A percentile compares a stretch with the other conserved stretches of the same genome.
phyloP scores from a whole-genome alignment of 2,113 vertebrate species.

The Amphilophus citrinellus region DNA sequence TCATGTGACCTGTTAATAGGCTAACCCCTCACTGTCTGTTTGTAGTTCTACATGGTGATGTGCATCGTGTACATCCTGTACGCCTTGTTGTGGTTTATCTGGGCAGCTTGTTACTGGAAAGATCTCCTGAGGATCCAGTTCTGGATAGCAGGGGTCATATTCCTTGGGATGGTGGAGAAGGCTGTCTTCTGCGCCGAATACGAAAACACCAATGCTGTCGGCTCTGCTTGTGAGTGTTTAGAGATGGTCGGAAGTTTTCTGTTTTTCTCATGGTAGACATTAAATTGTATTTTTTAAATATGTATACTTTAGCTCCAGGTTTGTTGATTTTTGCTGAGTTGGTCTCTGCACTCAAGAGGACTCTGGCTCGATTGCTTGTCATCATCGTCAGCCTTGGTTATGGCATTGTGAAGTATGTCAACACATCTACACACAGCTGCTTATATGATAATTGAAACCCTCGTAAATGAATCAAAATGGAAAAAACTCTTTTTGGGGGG shows the following conservation, averaged over 20 bases:
- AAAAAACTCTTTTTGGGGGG: not conserved
- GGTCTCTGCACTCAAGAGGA: conserved; percentile 88
- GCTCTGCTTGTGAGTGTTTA: conserved; percentile 84
- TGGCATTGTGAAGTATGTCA: conserved; percentile 90
- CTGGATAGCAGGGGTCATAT: conserved; percentile 92
- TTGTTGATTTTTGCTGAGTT: conserved; percentile 88
- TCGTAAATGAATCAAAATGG: not conserved
- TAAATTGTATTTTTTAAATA: not conserved
- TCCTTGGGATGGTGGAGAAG: conserved; percentile 92
- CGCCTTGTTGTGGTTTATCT: conserved; percentile 87
- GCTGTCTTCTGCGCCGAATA: conserved; percentile 91
- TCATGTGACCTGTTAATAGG: conserved; percentile 7
- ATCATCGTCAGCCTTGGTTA: conserved; percentile 92
- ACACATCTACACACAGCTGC: not conserved
- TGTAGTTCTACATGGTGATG: conserved; percentile 92
- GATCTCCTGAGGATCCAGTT: conserved; percentile 92
- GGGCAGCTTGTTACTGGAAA: conserved; percentile 92
- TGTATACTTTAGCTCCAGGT: conserved; percentile 76
- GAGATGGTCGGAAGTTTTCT: not conserved
- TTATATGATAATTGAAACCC: not conserved
- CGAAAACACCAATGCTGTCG: conserved; percentile 87
- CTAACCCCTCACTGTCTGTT: conserved; percentile 23
- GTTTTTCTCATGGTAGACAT: not conserved
- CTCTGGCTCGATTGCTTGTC: conserved; percentile 88
- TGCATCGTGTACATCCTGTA: conserved; percentile 88